These are phyloP conservation scores for Columbina picui DNA, from an alignment of 2,113 vertebrate genomes.

Conservation along the genomic window DNA sequence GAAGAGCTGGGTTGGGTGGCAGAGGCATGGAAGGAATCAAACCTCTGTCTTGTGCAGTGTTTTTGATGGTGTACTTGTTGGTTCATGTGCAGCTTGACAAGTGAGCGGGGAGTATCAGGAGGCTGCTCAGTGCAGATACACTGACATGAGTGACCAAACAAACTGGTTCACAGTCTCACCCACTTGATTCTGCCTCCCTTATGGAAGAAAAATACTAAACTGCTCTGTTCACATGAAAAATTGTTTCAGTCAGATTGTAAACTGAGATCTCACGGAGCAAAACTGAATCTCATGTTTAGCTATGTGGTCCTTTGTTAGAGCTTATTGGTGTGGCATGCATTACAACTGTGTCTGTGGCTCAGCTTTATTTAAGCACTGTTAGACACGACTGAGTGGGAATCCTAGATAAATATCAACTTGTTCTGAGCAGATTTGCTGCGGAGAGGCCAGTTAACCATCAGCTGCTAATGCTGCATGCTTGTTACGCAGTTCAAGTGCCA, in stretches of 20 bases:
- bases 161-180: background rate
- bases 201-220: background rate
- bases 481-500: background rate
- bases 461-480: background rate
- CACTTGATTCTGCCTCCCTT: background rate
- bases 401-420: slow-evolving; percentile 37
- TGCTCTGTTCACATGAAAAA: background rate
- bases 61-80: background rate
- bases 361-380: background rate
- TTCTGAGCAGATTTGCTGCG: slow-evolving; percentile 5
- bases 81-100: background rate
- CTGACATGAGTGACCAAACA: background rate
- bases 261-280: background rate
- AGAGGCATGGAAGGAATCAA: background rate
- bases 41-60: background rate
- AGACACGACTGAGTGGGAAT: background rate
- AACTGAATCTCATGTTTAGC: background rate
- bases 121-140: background rate
- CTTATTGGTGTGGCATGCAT: background rate
- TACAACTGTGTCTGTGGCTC: background rate
- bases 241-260: background rate
- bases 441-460: background rate
- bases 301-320: background rate
- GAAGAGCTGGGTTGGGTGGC: background rate
- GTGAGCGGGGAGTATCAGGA: fast-evolving